Base-by-base conservation (phyloP, 2,888 invertebrate genomes). In the Marronus borbonicus region DNA sequence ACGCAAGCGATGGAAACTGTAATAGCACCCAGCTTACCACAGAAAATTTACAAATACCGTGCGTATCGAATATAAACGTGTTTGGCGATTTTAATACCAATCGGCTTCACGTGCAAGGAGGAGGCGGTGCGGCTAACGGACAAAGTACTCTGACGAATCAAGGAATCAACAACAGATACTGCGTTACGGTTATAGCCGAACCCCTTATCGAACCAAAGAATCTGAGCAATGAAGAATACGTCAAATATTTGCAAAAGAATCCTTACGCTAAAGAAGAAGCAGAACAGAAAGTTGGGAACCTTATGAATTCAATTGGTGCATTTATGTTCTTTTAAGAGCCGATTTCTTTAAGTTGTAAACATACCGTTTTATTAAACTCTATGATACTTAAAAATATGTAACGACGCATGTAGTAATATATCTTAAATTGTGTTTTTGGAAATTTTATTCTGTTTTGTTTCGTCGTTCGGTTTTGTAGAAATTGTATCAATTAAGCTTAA, bases 1-100 rank as follows among this genome's bases (percentile, higher is more conserved):
- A 86, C 58, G 86, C 84, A 68, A 84, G 85, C 20, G 81, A 83
- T 31, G 84, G 86, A 17, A 85, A 84, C 75, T 86, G 87, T 70
- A 82, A 83, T 44, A 79, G 80, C 7, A 80, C 83, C 4, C 80
- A 81, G 39, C 81, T 80, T 50, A 78, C 78, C 1, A 85, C 85
- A 14, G 80, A 80, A 10, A 85, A 87, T 2, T 69, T 79, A 24
- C 70, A 76, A n/a, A 79, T 83, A 44, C 83, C 83, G 2, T 83
- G 83, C 75, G 81, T 83, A 7, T 80, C 81, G 3, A 81, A 75
- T 17, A 81, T 83, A 3, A 81, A 77, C 62, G 80, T 83, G 36
- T 81, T 74, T 65, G 83, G 83, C 0, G 81, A 82, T 60, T 78
- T 80, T 36, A 65, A 28, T 10, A 58, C 64, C 3, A 78, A 78